These are phyloP conservation scores for Mastomys natalensis DNA, from an alignment of 2,113 vertebrate genomes.

Conservation along the genomic window DNA sequence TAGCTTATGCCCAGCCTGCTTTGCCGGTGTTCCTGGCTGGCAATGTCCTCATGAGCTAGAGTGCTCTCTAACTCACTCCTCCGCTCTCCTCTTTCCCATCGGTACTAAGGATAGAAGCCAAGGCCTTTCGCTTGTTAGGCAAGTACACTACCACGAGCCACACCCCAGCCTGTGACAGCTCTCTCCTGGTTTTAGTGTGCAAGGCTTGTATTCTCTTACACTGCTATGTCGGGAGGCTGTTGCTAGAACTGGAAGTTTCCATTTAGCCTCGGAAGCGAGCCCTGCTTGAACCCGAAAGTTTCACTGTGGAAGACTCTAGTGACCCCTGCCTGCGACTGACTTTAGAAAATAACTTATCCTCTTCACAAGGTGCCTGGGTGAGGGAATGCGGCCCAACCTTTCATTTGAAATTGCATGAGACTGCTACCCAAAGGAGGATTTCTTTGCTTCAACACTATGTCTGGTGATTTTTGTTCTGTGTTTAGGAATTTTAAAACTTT, in stretches of 20 bases:
- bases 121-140: background rate
- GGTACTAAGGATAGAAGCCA: background rate
- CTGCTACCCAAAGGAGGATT: background rate
- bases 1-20: background rate
- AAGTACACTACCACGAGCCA: background rate
- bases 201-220: background rate
- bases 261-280: background rate
- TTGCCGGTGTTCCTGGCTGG: background rate
- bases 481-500: background rate
- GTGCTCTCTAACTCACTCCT: background rate
- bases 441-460: background rate
- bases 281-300: background rate
- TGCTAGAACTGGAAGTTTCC: constrained; percentile 16
- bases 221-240: background rate
- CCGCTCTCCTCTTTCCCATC: too few species aligned
- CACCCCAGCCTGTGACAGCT: background rate
- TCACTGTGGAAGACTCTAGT: background rate
- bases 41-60: background rate
- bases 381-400: background rate
- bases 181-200: background rate
- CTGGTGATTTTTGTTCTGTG: background rate
- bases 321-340: background rate
- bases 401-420: background rate
- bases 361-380: background rate
- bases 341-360: background rate